Evolutionary conservation across 2,113 vertebrate species (phyloP).

Genomic region (Excalfactoria chinensis): DNA sequence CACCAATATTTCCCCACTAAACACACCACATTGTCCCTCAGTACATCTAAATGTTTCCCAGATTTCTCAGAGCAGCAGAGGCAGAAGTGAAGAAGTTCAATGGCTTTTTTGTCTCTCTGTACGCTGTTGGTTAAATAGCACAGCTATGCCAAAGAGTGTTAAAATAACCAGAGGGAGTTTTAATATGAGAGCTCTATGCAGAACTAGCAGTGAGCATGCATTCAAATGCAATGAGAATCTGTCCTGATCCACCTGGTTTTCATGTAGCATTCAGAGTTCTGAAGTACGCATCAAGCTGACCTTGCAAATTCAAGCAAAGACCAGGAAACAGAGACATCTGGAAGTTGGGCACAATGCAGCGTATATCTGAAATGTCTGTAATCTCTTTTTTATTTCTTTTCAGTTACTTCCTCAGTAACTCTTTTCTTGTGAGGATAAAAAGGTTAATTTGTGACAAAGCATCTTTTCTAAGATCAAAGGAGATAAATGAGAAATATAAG

Average conservation of each 20-base stretch:
- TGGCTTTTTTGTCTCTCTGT: not conserved
- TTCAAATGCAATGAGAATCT: not conserved
- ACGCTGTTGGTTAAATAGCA: not conserved
- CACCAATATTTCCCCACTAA: no score
- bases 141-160: not conserved
- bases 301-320: not conserved
- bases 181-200: not conserved
- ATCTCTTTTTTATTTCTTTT: not conserved
- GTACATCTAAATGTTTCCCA: not conserved
- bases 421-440: not conserved
- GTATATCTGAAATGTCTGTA: not conserved
- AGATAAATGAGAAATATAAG: slow-evolving; percentile 30
- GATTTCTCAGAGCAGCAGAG: not conserved
- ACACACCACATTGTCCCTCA: no score
- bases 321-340: not conserved
- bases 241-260: not conserved
- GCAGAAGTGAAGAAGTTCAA: not conserved
- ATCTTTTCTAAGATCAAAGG: slow-evolving; percentile 24
- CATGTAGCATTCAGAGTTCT: not conserved
- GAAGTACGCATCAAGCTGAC: not conserved
- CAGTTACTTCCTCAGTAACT: not conserved
- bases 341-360: not conserved
- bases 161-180: not conserved
- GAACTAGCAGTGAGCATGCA: not conserved
- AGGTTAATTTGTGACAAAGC: not conserved